Evolutionary conservation across 2,113 vertebrate genomes (phyloP), one percentile per base, ranked within the genome.

Genomic region (Sturnus vulgaris): DNA sequence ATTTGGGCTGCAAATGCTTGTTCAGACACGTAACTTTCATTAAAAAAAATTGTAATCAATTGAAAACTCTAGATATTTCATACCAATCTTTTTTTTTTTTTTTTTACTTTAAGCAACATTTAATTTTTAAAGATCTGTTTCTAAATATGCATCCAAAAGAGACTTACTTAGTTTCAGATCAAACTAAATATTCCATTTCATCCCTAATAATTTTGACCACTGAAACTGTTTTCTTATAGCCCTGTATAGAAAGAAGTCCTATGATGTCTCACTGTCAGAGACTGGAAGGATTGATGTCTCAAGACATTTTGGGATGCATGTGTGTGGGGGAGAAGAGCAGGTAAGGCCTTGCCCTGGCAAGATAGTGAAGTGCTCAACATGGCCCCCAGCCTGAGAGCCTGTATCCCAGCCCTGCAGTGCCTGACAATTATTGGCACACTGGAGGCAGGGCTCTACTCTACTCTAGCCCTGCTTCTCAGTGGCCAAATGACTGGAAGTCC

Each of bases 321-420:
- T 40, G 12, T 55, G 9, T 10, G 12, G 1, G 3, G 11, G 6
- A 19, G 21, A 63, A 15, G 17, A 4, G 1, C 9, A 53, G 22
- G 28, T 55, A 39, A n/a, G 17, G 5, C 19, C 8, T n/a, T 24
- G 6, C 15, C n/a, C 24, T 30, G 42, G 11, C 1, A 5, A 65
- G 31, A 28, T 8, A 35, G 16, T 40, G 35, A 49, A 20, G 24
- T 40, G 23, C 4, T 6, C 7, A 18, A 39, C 40, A 46, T 1
- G 1, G 4, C 7, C 20, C 11, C 11, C 33, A 12, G 7, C 22
- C 15, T 19, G 1, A 27, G 15, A 23, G 7, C 6, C n/a, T 47
- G n/a, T 23, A 23, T 23, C 17, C 18, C 40, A 28, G 28, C n/a
- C 23, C 82, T 55, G 14, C n/a, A 73, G 12, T 8, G 23, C 3